Base-by-base conservation (phyloP, 1,140 invertebrate species). In the Papilio polytes region DNA sequence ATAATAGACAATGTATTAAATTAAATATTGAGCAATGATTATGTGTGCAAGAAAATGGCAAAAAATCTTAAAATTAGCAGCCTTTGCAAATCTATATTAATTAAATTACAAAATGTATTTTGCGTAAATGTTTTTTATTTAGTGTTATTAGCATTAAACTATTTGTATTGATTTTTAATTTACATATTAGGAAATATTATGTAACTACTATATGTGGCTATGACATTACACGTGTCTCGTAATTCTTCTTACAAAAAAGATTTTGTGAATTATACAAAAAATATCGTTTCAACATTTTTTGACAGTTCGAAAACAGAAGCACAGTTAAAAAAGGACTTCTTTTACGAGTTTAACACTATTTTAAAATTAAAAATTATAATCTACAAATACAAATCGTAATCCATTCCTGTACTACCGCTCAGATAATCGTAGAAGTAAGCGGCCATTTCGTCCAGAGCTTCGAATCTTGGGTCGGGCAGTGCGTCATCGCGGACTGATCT, bases 371-470 rank as follows among this genome's bases (percentile, higher is more conserved):
- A 78, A 20, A 41, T 31, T 59, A 76, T 82, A 51, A 81, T 82
- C 81, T 95, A 96, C 83, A 96, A 91, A 83, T 96, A 91, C 1
- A 94, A 86, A 82, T 96, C 96, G 66, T 96, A 92, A 85, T 96
- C 96, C 26, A 96, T 91, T 12, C 91, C 94, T 82, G 87, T 93
- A 22, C 95, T 94, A 31, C 95, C 95, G 83, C 96, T 96, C 63
- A 96, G 90, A 88, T 96, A 96, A 86, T 96, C 96, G 82, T 96
- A 96, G 53, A 96, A 90, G 74, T 95, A 95, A 0, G 95, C 92
- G 0, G 95, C 94, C 88, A 96, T 92, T 72, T 96, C 94, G 73
- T 96, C 95, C 13, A 95, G 86, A 63, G 96, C 95, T 53, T 95
- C 91, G 20, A 95, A 91, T 22, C 92, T 87, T 0, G 91, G 92